Evolutionary conservation across 2,113 vertebrate genomes (phyloP).

Genomic region (Notechis scutatus): DNA sequence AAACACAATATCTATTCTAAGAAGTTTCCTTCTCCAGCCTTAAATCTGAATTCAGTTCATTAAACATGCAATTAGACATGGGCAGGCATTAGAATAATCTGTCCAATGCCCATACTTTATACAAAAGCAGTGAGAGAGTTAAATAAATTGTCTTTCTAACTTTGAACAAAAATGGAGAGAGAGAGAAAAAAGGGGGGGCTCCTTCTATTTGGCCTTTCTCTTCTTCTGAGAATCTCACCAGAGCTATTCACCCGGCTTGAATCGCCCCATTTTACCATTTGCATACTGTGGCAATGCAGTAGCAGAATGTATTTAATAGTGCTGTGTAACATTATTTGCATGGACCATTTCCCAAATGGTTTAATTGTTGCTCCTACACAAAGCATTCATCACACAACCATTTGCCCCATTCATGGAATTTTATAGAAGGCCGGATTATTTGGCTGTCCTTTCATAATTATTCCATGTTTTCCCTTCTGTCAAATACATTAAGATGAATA

Average conservation of each 20-base stretch:
- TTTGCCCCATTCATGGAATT: background rate
- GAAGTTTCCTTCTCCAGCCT: conserved; percentile 39
- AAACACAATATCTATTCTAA: conserved; percentile 58
- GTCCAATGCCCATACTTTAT: conserved; percentile 30
- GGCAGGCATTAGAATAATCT: conserved; percentile 51
- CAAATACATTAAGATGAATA: background rate
- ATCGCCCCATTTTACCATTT: conserved; percentile 8
- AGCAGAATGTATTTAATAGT: background rate
- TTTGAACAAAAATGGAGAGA: background rate
- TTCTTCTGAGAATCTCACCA: conserved; percentile 21
- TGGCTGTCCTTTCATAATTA: background rate
- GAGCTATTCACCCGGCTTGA: background rate
- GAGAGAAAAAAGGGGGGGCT: background rate
- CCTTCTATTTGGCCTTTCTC: conserved; percentile 21
- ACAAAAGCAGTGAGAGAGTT: conserved; percentile 43
- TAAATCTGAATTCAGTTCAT: conserved; percentile 51
- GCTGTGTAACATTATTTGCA: background rate
- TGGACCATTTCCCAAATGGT: background rate
- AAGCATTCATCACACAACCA: background rate
- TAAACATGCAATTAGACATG: conserved; percentile 37
- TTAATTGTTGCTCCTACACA: background rate
- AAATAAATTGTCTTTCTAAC: conserved; percentile 44
- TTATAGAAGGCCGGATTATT: background rate
- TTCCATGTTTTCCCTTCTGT: background rate
- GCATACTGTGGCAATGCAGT: fast-evolving